phyloP scores from a whole-genome alignment of 1,140 invertebrate species.

The Teleogryllus occipitalis region DNA sequence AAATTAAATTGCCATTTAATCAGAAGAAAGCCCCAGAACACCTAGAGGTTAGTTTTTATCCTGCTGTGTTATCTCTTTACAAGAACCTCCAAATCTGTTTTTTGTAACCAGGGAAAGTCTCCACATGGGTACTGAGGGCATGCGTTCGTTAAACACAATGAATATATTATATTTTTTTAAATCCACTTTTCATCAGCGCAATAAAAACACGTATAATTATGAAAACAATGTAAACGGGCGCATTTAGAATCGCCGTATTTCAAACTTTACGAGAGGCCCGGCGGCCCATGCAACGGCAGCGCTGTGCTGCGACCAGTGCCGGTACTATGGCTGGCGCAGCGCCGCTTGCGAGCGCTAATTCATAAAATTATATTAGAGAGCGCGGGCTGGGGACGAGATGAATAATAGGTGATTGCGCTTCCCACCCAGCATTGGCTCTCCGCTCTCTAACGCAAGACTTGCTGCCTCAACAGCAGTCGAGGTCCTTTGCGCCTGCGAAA shows the following conservation, averaged over 20 bases:
- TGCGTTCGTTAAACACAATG: neutral
- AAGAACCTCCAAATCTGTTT: no score
- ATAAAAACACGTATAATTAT: constrained; percentile 1
- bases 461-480: no score
- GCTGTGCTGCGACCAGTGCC: neutral
- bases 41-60: no score
- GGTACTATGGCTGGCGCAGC: neutral
- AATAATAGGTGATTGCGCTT: neutral
- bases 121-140: neutral
- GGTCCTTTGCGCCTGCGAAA: no score
- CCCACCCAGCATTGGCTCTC: no score
- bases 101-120: no score
- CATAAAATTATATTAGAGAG: neutral
- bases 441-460: no score
- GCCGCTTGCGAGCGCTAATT: neutral
- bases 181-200: neutral
- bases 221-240: neutral
- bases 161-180: constrained; percentile 6
- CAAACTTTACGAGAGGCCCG: neutral
- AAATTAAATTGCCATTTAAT: no score
- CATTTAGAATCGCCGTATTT: neutral
- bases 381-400: neutral
- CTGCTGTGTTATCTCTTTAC: no score
- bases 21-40: no score
- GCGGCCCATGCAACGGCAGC: no score